Base-by-base conservation (phyloP, 1,140 invertebrate genomes). In the Drepana arcuata region DNA sequence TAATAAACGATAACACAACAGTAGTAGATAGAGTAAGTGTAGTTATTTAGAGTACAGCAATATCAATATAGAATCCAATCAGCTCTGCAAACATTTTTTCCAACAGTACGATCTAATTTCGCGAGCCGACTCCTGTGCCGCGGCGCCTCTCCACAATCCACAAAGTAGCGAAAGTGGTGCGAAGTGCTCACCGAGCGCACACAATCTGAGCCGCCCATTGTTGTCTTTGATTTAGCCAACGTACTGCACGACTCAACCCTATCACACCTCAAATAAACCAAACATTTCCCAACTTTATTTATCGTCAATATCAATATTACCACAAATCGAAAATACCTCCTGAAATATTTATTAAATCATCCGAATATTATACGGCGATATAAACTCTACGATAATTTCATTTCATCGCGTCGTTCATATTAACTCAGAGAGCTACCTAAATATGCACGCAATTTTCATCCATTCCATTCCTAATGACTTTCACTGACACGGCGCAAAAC, bases 381-480 rank as follows among this genome's bases (percentile, higher is more conserved):
- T n/a, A 67, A 64, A 48, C 35, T 34, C 45, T 28, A 43, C 43
- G 47, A 67, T 49, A 67, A 68, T 72, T 66, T 71, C 56, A 71
- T 73, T 74, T 73, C 53, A 72, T 62, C 56, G 57, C 48, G 49
- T 57, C 58, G 41, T 75, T 74, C 62, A 71, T 75, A 78, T 78
- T 78, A 75, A 75, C 65, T 67, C 67, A 53, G 60, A 73, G 64
- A 70, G 57, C 60, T 34, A 37, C 40, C 39, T 72, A 79, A 79
- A 77, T 79, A 79, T 79, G 68, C 70, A 70, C 66, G 73, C 74
- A 75, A 78, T 82, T 82, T 70, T 70, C 73, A 81, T 75, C 69
- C 69, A 79, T 81, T 79, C 70, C 72, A 49, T 62, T 77, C 67
- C 63, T 82, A 82, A 82, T 82, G 74, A 82, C 74, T 82, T 77